Evolutionary conservation across 2,797 vertebrate species (phyloP).

Genomic region (Ceryle rudis): DNA sequence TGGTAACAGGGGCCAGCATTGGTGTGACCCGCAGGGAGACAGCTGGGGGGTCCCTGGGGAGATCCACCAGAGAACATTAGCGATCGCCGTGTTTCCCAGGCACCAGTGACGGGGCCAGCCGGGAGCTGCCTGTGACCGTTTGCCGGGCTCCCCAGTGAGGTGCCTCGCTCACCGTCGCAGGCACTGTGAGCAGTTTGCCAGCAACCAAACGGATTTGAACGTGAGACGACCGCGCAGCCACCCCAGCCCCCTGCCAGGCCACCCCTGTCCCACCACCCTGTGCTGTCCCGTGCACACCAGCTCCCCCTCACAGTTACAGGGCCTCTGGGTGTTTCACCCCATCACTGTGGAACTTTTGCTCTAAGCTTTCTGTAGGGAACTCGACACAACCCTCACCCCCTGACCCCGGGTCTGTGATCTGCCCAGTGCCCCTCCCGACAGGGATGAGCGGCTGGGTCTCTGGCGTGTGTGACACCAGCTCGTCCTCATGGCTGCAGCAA

Average conservation of each 20-base stretch:
- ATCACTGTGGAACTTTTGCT: not conserved
- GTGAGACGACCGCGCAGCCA: rapidly evolving
- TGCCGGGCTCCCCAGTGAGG: rapidly evolving
- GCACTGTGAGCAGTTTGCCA: not conserved
- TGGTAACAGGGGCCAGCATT: not conserved
- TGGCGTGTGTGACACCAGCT: rapidly evolving
- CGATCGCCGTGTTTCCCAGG: not conserved
- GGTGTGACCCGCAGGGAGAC: rapidly evolving
- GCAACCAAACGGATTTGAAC: not conserved
- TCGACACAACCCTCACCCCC: too few species aligned
- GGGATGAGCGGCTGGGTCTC: too few species aligned
- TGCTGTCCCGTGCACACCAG: not conserved
- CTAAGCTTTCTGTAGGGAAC: rapidly evolving
- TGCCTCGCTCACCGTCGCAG: rapidly evolving
- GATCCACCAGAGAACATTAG: rapidly evolving
- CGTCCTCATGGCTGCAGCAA: not conserved
- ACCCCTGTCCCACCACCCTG: not conserved
- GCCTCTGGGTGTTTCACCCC: not conserved
- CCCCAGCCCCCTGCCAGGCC: not conserved
- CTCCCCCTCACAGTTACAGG: not conserved
- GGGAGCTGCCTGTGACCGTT: rapidly evolving
- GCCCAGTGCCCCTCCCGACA: rapidly evolving
- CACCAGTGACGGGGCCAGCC: too few species aligned
- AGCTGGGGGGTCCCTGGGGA: not conserved
- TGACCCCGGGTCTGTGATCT: not conserved